Evolutionary conservation across 1,140 invertebrate species (phyloP), one percentile per base, ranked within the genome.

Genomic region (Drosophila saltans): DNA sequence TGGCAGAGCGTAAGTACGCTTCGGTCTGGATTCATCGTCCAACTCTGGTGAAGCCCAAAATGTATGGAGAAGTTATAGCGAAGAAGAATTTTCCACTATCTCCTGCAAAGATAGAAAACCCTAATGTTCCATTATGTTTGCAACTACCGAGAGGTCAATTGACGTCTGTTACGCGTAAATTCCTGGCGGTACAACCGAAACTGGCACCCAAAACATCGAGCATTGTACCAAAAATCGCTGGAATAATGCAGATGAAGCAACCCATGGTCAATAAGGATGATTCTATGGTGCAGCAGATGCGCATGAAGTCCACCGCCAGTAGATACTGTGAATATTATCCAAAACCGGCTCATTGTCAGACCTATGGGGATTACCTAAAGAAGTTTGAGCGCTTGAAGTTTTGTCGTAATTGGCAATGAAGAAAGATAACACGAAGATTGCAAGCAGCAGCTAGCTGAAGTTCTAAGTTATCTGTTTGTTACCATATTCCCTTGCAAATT

Each of bases 301-400:
- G 36, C 21, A 33, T 60, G 58, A 39, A 39, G 16, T 60, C 21
- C 58, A 40, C 30, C 16, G 7, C 9, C 4, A 45, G 40, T 24
- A 62, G 39, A 45, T 62, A 28, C 10, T 26, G 40, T 45, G 60
- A n/a, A 41, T 36, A 36, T 21, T 21, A 21, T 7, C 59, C 39
- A 11, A 39, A n/a, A n/a, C 40, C 40, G 36, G 60, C 21, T 1
- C 45, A 52, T 24, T 52, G 45, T 10, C 45, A 24, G 9, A 26
- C 21, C 45, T 52, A 52, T 52, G 45, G 45, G 3, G 39, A 41
- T 2, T 62, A 45, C 21, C 9, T 16, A 10, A 40, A 26, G 11
- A 61, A 10, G 16, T 41, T 61, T 26, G 59, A 61, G 16, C 11
- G 59, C 2, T 40, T 45, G n/a, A 62, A 62, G 30, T 62, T 62